A percentile compares a stretch with the other conserved stretches of the same genome.
These are phyloP conservation scores for Mythimna loreyi DNA, from an alignment of 2,888 invertebrate genomes.

Conservation along the genomic window DNA sequence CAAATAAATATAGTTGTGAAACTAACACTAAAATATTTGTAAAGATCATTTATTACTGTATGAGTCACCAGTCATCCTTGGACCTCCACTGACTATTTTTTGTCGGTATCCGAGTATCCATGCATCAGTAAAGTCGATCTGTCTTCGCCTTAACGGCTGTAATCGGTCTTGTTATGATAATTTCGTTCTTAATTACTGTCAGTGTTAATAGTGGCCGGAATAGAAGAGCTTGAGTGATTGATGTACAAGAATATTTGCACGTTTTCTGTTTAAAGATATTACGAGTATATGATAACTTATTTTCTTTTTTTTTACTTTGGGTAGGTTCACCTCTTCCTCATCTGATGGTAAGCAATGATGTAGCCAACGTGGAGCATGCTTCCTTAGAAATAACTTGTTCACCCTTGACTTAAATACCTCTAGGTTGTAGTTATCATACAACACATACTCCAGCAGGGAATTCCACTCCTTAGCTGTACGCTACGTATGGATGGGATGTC, in stretches of 20 bases:
- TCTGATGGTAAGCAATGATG: too few species aligned
- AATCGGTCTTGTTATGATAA: slow-evolving; percentile 71
- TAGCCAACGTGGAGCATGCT: too few species aligned
- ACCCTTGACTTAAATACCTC: too few species aligned
- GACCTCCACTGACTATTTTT: background rate
- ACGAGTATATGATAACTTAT: background rate
- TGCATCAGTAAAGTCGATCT: slow-evolving; percentile 7
- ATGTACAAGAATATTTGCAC: slow-evolving; percentile 13
- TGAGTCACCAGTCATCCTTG: slow-evolving; percentile 23
- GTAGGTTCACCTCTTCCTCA: too few species aligned
- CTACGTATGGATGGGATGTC: too few species aligned
- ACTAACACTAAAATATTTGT: background rate
- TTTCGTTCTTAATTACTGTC: slow-evolving; percentile 69
- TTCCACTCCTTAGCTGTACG: too few species aligned
- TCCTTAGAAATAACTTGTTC: too few species aligned
- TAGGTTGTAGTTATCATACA: too few species aligned
- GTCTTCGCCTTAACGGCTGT: slow-evolving; percentile 39
- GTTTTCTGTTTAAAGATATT: background rate
- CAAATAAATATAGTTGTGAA: background rate
- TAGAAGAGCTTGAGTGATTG: slow-evolving; percentile 37
- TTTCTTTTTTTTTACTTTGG: too few species aligned
- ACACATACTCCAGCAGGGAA: too few species aligned
- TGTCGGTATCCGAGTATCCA: background rate
- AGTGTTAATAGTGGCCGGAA: slow-evolving; percentile 40
- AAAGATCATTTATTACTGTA: background rate